Conservation (phyloP, 2,888 invertebrate genomes). For the Torymus tubicola region DNA sequence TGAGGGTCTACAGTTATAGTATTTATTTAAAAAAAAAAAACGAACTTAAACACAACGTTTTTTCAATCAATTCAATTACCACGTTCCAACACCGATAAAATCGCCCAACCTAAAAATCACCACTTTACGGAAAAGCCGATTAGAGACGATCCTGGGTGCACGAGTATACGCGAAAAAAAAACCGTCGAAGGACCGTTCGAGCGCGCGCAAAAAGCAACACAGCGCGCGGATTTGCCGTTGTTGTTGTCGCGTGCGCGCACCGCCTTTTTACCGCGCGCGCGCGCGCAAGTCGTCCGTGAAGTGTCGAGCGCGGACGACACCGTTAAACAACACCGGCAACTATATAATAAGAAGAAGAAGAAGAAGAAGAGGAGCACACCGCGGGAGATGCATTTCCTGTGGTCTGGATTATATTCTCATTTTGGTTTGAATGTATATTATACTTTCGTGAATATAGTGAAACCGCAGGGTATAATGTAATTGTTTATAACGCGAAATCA, state of each 20-base stretch:
- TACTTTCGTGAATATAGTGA: too few species aligned
- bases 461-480: too few species aligned
- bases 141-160: not conserved
- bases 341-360: too few species aligned
- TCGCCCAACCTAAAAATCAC: too few species aligned
- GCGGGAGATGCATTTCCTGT: conserved; percentile 25
- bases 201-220: conserved; percentile 11
- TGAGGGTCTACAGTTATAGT: too few species aligned
- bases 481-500: too few species aligned
- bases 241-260: not conserved
- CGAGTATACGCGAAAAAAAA: conserved; percentile 5
- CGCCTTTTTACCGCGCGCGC: not conserved
- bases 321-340: conserved; percentile 33
- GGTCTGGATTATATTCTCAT: not conserved
- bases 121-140: too few species aligned
- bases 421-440: too few species aligned
- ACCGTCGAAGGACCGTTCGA: not conserved
- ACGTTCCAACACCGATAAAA: too few species aligned
- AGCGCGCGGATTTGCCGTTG: conserved; percentile 2
- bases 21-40: too few species aligned
- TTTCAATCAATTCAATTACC: too few species aligned
- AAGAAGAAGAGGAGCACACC: not conserved
- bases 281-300: conserved; percentile 37
- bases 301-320: conserved; percentile 6
- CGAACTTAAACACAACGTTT: too few species aligned